A percentile compares a stretch with the other conserved stretches of the same genome.
These are phyloP conservation scores for Tachysurus fulvidraco DNA, from an alignment of 2,113 vertebrate genomes.

Conservation along the genomic window DNA sequence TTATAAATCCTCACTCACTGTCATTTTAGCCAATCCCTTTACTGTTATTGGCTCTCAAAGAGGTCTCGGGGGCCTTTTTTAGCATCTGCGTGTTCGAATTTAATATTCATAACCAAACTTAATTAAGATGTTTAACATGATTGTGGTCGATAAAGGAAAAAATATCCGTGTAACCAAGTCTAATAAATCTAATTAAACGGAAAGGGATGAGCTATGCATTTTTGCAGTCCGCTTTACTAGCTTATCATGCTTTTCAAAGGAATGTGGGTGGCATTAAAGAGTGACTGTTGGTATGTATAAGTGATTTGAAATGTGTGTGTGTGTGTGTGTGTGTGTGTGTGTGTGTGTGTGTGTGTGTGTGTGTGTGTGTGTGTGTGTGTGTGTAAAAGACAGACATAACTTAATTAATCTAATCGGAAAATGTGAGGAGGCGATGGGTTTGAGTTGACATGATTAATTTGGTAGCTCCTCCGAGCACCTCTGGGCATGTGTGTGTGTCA, in stretches of 20 bases:
- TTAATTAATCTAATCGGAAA: constrained; percentile 53
- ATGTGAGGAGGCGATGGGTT: constrained; percentile 35
- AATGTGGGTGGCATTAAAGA: constrained; percentile 27
- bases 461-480: constrained; percentile 31
- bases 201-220: constrained; percentile 35
- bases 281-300: constrained; percentile 12
- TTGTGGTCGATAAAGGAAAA: constrained; percentile 57
- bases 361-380: neutral
- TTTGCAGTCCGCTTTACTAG: neutral
- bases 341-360: neutral
- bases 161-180: constrained; percentile 28
- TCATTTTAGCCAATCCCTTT: constrained; percentile 8
- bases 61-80: constrained; percentile 35
- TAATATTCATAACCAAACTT: constrained; percentile 37
- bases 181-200: constrained; percentile 47
- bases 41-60: constrained; percentile 14
- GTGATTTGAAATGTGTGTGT: neutral
- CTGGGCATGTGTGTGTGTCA: constrained; percentile 16
- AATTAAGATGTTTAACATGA: constrained; percentile 65
- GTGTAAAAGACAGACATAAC: constrained; percentile 35
- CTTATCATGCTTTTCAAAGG: constrained; percentile 13
- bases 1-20: constrained; percentile 7
- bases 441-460: constrained; percentile 52
- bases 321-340: neutral
- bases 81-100: constrained; percentile 10